Conservation (phyloP, 2,888 invertebrate species). For the Drosophila acutilabella region DNA sequence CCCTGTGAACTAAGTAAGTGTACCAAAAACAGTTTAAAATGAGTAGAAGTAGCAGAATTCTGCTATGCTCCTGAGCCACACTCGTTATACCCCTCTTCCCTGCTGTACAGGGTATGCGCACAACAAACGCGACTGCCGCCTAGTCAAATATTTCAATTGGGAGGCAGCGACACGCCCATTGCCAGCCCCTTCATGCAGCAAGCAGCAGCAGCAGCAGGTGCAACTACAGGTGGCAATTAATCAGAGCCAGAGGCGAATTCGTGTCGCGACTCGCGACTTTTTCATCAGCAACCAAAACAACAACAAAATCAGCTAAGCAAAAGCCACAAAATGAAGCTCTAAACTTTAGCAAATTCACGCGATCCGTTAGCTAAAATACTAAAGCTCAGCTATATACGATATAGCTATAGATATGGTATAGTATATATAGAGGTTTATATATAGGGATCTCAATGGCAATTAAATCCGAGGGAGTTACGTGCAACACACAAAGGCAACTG, state of each 20-base stretch:
- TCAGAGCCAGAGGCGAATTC: constrained; percentile 50
- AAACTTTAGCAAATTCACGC: constrained; percentile 85
- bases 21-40: background rate
- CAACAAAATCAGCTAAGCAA: constrained; percentile 14
- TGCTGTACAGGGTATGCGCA: constrained; percentile 36
- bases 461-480: constrained; percentile 45
- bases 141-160: constrained; percentile 65
- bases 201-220: constrained; percentile 49
- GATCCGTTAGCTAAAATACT: constrained; percentile 54
- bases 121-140: constrained; percentile 13
- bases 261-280: constrained; percentile 63
- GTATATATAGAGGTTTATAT: background rate
- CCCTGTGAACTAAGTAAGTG: background rate
- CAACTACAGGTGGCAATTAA: constrained; percentile 67
- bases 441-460: constrained; percentile 33
- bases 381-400: background rate
- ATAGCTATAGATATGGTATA: background rate
- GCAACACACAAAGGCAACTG: constrained; percentile 35
- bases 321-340: constrained; percentile 79
- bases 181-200: constrained; percentile 38
- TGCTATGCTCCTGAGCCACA: too few relatives aligned
- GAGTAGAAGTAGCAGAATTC: too few relatives aligned
- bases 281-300: constrained; percentile 24
- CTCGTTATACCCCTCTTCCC: too few relatives aligned
- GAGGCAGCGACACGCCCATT: constrained; percentile 67